These are phyloP conservation scores for Dolichallabes microphthalmus DNA, from an alignment of 2,113 vertebrate species.

Conservation along the genomic window DNA sequence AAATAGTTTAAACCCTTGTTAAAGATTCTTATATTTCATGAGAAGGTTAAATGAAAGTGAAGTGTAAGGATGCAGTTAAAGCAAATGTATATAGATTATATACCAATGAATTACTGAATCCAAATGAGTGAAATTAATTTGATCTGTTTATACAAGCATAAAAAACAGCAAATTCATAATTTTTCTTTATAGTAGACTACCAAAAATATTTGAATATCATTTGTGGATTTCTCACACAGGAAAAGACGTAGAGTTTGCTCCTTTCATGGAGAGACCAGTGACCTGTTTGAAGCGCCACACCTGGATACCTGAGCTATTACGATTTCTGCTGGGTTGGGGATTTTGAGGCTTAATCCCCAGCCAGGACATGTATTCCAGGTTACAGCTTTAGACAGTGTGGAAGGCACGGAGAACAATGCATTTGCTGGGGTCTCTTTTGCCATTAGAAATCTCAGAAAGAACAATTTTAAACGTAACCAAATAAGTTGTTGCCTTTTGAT, in stretches of 20 bases:
- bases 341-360: conserved; percentile 64
- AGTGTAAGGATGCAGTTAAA: neutral
- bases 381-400: conserved; percentile 54
- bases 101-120: neutral
- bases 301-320: conserved; percentile 22
- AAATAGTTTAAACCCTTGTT: neutral
- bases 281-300: conserved; percentile 35
- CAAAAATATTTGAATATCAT: neutral
- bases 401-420: conserved; percentile 32
- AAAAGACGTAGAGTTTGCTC: neutral
- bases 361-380: conserved; percentile 68
- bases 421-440: conserved; percentile 40
- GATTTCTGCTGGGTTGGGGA: conserved; percentile 66
- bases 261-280: conserved; percentile 21
- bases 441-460: neutral
- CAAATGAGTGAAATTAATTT: neutral
- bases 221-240: neutral
- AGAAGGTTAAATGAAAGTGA: neutral
- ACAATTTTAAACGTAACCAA: neutral
- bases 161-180: neutral
- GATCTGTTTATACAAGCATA: neutral
- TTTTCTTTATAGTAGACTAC: neutral
- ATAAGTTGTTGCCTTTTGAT: neutral
- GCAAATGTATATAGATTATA: neutral
- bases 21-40: too few relatives aligned